A percentile compares a stretch with the other conserved stretches of the same genome.
These are phyloP conservation scores for Caenorhabditis sp. DNA, from an alignment of 2,888 invertebrate genomes.

Conservation along the genomic window DNA sequence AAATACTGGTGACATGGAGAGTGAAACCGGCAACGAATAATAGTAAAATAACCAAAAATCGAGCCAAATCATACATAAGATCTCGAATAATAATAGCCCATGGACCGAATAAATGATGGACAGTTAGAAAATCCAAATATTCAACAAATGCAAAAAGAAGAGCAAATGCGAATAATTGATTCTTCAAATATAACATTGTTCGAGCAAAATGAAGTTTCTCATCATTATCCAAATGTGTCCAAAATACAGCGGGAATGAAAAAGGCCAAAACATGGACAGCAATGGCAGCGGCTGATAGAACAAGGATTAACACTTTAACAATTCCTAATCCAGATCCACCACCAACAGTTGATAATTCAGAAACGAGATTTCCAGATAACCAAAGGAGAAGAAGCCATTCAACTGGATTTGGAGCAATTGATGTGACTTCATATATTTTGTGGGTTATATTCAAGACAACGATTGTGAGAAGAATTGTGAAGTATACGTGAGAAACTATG, in stretches of 20 bases:
- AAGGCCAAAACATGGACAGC: conserved; percentile 70
- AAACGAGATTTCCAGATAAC: conserved; percentile 78
- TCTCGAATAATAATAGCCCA: conserved; percentile 98
- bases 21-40: conserved; percentile 99
- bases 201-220: conserved; percentile 69
- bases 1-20: conserved; percentile 85
- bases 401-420: conserved; percentile 66
- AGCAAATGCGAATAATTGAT: conserved; percentile 94
- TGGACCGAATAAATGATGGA: conserved; percentile 98
- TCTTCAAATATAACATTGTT: conserved; percentile 84
- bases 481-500: conserved; percentile 95
- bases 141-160: conserved; percentile 95
- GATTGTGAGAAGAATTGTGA: conserved; percentile 86
- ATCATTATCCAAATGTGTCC: conserved; percentile 67
- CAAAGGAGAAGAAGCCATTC: conserved; percentile 69
- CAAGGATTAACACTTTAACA: conserved; percentile 67
- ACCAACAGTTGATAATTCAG: conserved; percentile 95
- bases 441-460: conserved; percentile 69
- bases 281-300: conserved; percentile 66
- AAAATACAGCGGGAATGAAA: conserved; percentile 62
- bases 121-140: conserved; percentile 87
- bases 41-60: conserved; percentile 91
- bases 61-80: conserved; percentile 74
- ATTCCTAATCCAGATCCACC: conserved; percentile 80
- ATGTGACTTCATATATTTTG: conserved; percentile 66